phyloP scores from a whole-genome alignment of 2,888 invertebrate genomes.

The Thecophora atra region DNA sequence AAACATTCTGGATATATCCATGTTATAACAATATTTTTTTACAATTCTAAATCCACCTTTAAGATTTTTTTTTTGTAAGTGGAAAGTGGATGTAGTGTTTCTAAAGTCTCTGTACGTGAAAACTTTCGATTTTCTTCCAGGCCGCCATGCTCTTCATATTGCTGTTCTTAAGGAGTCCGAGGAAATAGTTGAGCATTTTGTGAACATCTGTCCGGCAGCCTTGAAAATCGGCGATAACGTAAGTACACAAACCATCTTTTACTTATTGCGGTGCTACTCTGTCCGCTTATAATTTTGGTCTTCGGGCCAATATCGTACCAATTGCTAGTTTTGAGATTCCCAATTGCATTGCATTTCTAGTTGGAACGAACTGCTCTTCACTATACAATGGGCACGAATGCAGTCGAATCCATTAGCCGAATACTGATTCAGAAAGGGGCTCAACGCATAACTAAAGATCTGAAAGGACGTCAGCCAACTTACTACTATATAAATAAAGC shows the following conservation, averaged over 20 bases:
- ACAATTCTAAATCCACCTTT: no score
- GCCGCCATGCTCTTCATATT: constrained; percentile 84
- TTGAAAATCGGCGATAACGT: constrained; percentile 86
- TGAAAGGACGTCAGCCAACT: constrained; percentile 88
- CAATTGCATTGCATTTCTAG: constrained; percentile 66
- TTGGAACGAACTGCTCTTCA: constrained; percentile 88
- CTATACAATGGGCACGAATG: constrained; percentile 89
- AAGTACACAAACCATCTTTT: constrained; percentile 57
- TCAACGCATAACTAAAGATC: constrained; percentile 82
- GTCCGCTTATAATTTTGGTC: not conserved
- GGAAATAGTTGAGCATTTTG: constrained; percentile 81
- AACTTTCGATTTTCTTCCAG: constrained; percentile 56
- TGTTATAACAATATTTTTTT: no score
- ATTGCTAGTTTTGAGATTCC: not conserved
- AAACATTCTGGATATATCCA: no score
- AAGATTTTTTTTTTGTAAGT: no score
- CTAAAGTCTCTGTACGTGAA: no score
- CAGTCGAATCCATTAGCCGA: constrained; percentile 82
- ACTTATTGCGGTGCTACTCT: no score
- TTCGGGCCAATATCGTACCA: no score
- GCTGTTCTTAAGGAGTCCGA: constrained; percentile 86
- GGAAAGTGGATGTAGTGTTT: no score
- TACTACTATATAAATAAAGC: constrained; percentile 94
- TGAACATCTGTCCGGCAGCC: constrained; percentile 77
- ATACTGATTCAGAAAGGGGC: constrained; percentile 86